Evolutionary conservation across 2,113 vertebrate species (phyloP).

Genomic region (Hemiprocne comata): DNA sequence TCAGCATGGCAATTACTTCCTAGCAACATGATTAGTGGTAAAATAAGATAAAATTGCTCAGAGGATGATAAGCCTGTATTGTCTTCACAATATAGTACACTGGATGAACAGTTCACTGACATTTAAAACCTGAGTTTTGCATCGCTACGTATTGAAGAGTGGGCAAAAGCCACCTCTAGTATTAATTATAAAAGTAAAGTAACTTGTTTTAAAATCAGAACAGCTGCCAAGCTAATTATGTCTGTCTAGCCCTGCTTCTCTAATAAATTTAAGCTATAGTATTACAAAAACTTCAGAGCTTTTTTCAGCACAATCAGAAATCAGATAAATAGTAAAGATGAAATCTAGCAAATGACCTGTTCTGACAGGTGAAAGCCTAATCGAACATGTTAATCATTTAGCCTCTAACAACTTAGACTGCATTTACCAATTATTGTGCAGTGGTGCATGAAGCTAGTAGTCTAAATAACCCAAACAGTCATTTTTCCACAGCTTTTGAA

Average conservation of each 20-base stretch:
- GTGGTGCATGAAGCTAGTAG: not conserved
- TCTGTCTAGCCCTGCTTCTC: not conserved
- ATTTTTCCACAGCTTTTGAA: constrained; percentile 1
- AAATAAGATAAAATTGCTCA: not conserved
- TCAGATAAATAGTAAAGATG: not conserved
- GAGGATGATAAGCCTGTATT: not conserved
- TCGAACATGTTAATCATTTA: not conserved
- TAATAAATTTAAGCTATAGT: not conserved
- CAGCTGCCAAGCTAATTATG: not conserved
- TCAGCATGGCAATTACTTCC: not conserved
- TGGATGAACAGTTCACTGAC: not conserved
- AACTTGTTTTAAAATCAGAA: not conserved
- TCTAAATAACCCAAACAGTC: constrained; percentile 5
- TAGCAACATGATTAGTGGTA: not conserved
- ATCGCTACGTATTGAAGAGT: not conserved
- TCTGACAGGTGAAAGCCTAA: not conserved
- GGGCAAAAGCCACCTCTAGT: not conserved
- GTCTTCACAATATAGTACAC: not conserved
- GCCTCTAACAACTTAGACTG: not conserved
- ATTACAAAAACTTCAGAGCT: not conserved
- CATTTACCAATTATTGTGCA: constrained; percentile 3
- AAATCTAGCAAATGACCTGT: not conserved
- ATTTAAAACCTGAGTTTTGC: not conserved
- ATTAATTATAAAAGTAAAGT: not conserved
- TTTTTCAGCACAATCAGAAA: not conserved